Conservation (phyloP, 2,888 invertebrate genomes). For the Podabrus alpinus region DNA sequence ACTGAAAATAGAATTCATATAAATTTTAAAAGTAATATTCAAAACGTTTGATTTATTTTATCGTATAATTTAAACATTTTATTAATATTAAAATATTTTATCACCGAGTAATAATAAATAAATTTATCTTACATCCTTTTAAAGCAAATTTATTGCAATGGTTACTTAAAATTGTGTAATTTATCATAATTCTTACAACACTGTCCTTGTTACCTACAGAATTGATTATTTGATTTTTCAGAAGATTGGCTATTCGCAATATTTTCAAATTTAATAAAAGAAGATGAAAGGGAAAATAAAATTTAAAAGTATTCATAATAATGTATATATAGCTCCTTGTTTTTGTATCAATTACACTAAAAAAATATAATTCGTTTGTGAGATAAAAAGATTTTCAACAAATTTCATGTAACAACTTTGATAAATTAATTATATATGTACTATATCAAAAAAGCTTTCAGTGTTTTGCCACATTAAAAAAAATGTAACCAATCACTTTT, state of each 20-base stretch:
- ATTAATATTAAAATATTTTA: background rate
- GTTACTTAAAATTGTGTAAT: background rate
- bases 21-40: constrained; percentile 30
- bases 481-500: background rate
- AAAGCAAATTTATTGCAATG: background rate
- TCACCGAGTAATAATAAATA: background rate
- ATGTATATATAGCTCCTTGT: too few species aligned
- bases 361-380: too few species aligned
- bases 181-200: background rate
- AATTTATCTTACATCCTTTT: background rate
- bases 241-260: too few species aligned
- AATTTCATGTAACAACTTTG: background rate
- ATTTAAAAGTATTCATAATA: too few species aligned
- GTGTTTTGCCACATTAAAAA: too few species aligned
- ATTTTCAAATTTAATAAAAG: too few species aligned
- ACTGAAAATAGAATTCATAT: constrained; percentile 29
- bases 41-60: constrained; percentile 24
- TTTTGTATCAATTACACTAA: too few species aligned
- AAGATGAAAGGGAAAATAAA: too few species aligned
- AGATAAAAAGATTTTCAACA: background rate
- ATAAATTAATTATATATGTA: background rate
- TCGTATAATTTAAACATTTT: constrained; percentile 12
- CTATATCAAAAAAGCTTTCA: background rate
- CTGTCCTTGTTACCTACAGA: background rate
- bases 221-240: background rate